phyloP scores from a whole-genome alignment of 2,888 invertebrate species.

The Microctonus aethiopoides region DNA sequence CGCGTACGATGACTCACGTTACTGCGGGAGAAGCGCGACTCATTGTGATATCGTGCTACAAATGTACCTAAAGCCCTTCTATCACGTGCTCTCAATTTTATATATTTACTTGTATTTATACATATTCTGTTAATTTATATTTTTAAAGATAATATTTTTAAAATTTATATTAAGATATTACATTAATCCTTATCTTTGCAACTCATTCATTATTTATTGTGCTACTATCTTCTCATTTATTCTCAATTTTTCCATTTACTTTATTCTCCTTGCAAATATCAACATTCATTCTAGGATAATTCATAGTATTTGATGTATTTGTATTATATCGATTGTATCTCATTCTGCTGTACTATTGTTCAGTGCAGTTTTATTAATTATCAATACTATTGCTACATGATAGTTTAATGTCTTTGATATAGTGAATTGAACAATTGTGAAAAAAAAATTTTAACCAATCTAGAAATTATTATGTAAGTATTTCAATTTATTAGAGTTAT shows the following conservation, averaged over 20 bases:
- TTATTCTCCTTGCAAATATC: slow-evolving; percentile 21
- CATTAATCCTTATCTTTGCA: slow-evolving; percentile 18
- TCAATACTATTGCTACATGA: slow-evolving; percentile 38
- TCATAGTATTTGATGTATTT: too few species aligned
- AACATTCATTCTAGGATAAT: too few species aligned
- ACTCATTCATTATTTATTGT: slow-evolving; percentile 38
- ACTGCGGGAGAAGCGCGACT: slow-evolving; percentile 43
- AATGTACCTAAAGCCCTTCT: slow-evolving; percentile 52
- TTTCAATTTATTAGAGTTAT: slow-evolving; percentile 39
- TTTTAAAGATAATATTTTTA: too few species aligned
- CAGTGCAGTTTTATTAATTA: too few species aligned
- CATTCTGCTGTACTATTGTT: too few species aligned
- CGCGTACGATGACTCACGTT: not conserved
- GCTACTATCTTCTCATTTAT: slow-evolving; percentile 13
- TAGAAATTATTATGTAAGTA: slow-evolving; percentile 34
- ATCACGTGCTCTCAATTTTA: slow-evolving; percentile 36
- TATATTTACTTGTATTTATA: slow-evolving; percentile 33
- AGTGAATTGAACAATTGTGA: slow-evolving; percentile 43
- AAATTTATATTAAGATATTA: slow-evolving; percentile 4
- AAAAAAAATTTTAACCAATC: slow-evolving; percentile 30
- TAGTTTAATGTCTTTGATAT: slow-evolving; percentile 30
- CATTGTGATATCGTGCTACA: slow-evolving; percentile 48
- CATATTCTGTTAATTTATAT: slow-evolving; percentile 22
- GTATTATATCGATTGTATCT: too few species aligned
- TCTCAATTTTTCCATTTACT: slow-evolving; percentile 14